Evolutionary conservation across 2,888 invertebrate genomes (phyloP), one percentile per base, ranked within the genome.

Genomic region (Cheilosia urbana): DNA sequence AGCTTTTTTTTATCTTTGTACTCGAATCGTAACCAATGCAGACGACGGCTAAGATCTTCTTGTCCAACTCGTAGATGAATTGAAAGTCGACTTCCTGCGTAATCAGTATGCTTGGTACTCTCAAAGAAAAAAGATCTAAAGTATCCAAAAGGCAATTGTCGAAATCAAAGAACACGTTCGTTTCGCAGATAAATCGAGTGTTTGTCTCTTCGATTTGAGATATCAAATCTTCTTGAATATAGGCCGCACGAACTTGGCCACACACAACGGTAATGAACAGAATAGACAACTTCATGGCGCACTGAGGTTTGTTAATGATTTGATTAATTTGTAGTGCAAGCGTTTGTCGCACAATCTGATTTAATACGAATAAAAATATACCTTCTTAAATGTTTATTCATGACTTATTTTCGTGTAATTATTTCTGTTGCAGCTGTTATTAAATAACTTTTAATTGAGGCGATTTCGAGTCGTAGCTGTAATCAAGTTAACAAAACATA

Each of bases 111-210:
- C n/a, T 34, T 1, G 77, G 77, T 40, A 55, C 53, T 21, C 5
- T 17, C 4, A 62, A 17, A n/a, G 7, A 2, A 2, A 13, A 4
- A 11, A 62, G 34, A 9, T 13, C 6, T 4, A 24, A 24, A 1
- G 15, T 13, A 2, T 17, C 13, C 4, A 2, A n/a, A 6, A 77
- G 15, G 30, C 4, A 24, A 5, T 49, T 15, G 4, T 62, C 55
- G 13, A 69, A 51, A 13, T 69, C 62, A 4, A 69, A 55, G 62
- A 77, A 77, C 15, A 77, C 69, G 17, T 77, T 77, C 2, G 77
- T 77, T 47, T 68, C 37, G 1, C 69, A 37, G 13, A 47, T n/a
- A 13, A 24, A 77, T n/a, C 15, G 62, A 0, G 45, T 15, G 27
- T 77, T 77, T 17, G 69, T 55, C 13, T 53, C 62, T 17, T 55